Conservation (phyloP, 2,113 vertebrate species). For the Balaeniceps rex region DNA sequence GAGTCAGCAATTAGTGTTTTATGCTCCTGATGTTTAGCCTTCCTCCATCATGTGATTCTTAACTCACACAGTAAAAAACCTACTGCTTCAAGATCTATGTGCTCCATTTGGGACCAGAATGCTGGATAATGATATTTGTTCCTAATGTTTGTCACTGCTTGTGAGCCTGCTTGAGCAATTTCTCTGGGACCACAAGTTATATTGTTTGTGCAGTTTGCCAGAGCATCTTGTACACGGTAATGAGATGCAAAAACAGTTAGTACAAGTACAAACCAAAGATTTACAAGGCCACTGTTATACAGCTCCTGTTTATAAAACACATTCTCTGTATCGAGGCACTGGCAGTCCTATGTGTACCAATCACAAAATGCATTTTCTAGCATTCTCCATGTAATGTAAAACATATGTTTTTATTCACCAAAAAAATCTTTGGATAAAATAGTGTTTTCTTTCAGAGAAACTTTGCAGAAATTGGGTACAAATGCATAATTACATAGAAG, state of each 20-base stretch:
- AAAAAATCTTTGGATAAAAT: neutral
- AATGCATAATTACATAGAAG: neutral
- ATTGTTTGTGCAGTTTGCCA: constrained; percentile 10
- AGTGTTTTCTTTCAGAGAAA: neutral
- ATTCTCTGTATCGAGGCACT: neutral
- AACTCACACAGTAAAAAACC: constrained; percentile 3
- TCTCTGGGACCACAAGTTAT: neutral
- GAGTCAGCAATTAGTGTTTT: constrained; percentile 57
- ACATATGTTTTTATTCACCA: neutral
- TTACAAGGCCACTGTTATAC: neutral
- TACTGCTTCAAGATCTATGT: constrained; percentile 25
- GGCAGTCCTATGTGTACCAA: neutral
- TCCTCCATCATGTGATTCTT: constrained; percentile 28
- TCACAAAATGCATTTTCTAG: neutral
- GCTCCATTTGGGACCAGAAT: constrained; percentile 14
- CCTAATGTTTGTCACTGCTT: neutral
- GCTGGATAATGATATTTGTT: constrained; percentile 14
- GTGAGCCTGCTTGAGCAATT: neutral
- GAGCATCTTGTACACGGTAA: neutral
- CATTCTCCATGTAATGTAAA: neutral
- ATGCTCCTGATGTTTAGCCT: constrained; percentile 27
- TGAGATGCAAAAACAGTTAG: neutral
- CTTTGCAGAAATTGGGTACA: neutral
- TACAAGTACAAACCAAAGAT: neutral
- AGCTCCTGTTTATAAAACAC: neutral